Percentiles rank a stretch among this genome's conserved stretches.
Evolutionary conservation across 2,888 invertebrate species (phyloP).

Genomic region (Drosophila putrida): DNA sequence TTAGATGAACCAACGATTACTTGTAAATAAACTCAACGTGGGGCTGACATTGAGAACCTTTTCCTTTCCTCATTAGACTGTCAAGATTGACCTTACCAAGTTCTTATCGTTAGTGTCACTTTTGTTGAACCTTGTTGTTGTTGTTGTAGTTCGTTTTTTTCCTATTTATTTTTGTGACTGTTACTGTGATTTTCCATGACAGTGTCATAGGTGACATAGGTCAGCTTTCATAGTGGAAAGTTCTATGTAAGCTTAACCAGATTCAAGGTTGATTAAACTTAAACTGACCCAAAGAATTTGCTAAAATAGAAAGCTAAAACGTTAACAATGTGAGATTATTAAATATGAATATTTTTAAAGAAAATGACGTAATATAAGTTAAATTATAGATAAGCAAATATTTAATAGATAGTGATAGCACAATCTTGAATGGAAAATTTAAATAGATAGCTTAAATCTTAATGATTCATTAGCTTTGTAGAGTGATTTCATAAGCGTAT

Average conservation of each 20-base stretch:
- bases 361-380: background rate
- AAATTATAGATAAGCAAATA: background rate
- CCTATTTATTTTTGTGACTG: constrained; percentile 10
- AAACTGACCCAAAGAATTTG: background rate
- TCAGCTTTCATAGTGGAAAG: background rate
- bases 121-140: constrained; percentile 21
- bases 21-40: constrained; percentile 15
- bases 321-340: background rate
- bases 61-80: constrained; percentile 36
- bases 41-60: constrained; percentile 25
- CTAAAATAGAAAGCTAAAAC: background rate
- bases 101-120: constrained; percentile 41
- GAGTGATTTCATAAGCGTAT: too few relatives aligned
- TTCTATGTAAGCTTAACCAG: background rate
- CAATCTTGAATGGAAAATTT: background rate
- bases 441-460: background rate
- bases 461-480: background rate
- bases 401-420: background rate
- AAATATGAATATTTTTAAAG: background rate
- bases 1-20: constrained; percentile 10
- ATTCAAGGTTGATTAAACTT: constrained; percentile 5
- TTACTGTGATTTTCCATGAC: constrained; percentile 14
- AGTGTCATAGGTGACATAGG: constrained; percentile 42
- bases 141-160: constrained; percentile 11
- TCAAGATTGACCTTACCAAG: constrained; percentile 21